These are phyloP conservation scores for Clarias platycephalus DNA, from an alignment of 2,797 vertebrate species.

Conservation along the genomic window DNA sequence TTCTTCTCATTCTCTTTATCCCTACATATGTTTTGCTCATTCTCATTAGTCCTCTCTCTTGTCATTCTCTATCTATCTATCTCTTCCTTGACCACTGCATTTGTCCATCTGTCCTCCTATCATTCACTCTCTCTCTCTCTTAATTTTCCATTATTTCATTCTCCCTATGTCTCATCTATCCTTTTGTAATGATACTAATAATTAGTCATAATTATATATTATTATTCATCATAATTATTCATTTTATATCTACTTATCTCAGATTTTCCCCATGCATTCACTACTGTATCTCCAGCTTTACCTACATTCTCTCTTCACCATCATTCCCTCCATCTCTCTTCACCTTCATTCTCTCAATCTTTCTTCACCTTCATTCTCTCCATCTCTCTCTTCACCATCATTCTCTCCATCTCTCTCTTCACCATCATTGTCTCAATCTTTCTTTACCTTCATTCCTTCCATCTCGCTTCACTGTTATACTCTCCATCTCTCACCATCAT, in stretches of 20 bases:
- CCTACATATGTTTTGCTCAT: neutral
- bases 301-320: neutral
- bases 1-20: neutral
- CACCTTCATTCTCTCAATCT: constrained; percentile 4
- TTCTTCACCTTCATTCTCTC: neutral
- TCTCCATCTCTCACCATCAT: too few relatives aligned
- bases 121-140: neutral
- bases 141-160: neutral
- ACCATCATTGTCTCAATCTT: too few relatives aligned
- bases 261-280: too few relatives aligned
- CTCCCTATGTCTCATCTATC: neutral
- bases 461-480: too few relatives aligned
- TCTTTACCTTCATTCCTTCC: neutral
- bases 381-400: neutral
- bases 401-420: neutral
- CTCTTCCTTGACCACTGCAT: neutral
- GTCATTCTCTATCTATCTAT: neutral
- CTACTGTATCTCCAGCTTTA: too few relatives aligned
- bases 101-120: neutral
- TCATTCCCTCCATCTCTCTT: neutral
- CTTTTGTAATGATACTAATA: neutral
- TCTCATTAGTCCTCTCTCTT: neutral
- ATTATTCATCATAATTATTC: too few relatives aligned
- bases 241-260: too few relatives aligned
- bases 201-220: too few relatives aligned